These are phyloP conservation scores for Megalurothrips usitatus DNA, from an alignment of 2,888 invertebrate genomes.

Conservation along the genomic window DNA sequence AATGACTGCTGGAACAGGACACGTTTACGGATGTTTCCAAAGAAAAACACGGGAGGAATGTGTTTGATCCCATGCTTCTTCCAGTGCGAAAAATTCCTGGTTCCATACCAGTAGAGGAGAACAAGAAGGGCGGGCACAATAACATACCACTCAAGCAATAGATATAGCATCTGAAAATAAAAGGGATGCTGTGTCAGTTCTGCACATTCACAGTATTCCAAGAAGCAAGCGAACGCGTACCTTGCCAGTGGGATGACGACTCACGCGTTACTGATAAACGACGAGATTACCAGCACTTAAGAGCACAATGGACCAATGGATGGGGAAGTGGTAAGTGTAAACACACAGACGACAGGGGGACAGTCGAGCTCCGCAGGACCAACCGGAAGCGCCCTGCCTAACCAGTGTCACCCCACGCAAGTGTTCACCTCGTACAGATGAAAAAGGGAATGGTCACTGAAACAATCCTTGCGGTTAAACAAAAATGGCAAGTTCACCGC, in stretches of 20 bases:
- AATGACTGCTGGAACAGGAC: constrained; percentile 49
- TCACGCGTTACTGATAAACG: neutral
- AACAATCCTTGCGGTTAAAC: neutral
- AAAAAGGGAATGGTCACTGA: no score
- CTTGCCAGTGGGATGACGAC: neutral
- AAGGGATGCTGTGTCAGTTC: neutral
- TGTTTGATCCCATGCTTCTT: neutral
- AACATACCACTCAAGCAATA: neutral
- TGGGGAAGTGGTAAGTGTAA: neutral
- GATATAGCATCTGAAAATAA: neutral
- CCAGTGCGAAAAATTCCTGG: neutral
- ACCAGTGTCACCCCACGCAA: neutral
- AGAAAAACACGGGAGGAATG: constrained; percentile 46
- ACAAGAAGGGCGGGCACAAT: neutral
- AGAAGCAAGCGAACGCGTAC: neutral
- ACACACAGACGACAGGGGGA: neutral
- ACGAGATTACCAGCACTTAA: neutral
- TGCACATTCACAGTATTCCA: neutral
- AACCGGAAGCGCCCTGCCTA: neutral
- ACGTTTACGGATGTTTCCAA: constrained; percentile 51
- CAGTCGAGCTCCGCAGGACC: neutral
- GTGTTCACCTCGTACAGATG: no score
- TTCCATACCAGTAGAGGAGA: constrained; percentile 6
- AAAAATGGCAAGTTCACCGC: neutral
- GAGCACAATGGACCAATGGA: neutral